Evolutionary conservation across 2,113 vertebrate species (phyloP).

Genomic region (Psittacula cyanocephala): DNA sequence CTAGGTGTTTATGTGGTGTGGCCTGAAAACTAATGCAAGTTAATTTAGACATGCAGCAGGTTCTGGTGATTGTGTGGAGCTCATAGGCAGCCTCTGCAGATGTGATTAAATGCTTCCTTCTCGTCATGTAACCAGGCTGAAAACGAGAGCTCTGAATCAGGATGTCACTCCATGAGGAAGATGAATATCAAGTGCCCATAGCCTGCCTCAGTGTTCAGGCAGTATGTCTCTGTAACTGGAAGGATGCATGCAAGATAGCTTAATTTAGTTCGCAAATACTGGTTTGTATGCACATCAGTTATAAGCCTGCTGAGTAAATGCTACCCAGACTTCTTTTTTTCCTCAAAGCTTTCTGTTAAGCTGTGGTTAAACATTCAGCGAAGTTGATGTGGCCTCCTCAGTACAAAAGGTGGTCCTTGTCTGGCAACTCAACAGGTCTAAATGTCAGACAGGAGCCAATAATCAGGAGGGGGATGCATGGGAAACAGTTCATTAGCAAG

Average conservation of each 20-base stretch:
- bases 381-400: not conserved
- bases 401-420: not conserved
- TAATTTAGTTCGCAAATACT: not conserved
- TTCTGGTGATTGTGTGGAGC: not conserved
- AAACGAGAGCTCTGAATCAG: not conserved
- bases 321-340: not conserved
- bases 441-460: not conserved
- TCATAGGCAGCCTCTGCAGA: not conserved
- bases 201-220: not conserved
- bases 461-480: not conserved
- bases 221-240: not conserved
- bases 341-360: not conserved
- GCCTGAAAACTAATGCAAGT: not conserved
- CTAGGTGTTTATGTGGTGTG: not conserved
- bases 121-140: not conserved
- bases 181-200: not conserved
- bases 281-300: not conserved
- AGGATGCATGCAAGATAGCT: not conserved
- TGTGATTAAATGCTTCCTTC: not conserved
- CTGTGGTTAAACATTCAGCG: not conserved
- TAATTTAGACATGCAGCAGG: not conserved
- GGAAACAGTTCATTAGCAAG: not conserved
- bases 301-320: not conserved
- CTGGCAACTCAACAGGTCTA: not conserved
- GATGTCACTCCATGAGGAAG: rapidly evolving